Percentiles rank a stretch among this genome's conserved stretches.
Evolutionary conservation across 2,113 vertebrate species (phyloP).

Genomic region (Hippocampus zosterae): DNA sequence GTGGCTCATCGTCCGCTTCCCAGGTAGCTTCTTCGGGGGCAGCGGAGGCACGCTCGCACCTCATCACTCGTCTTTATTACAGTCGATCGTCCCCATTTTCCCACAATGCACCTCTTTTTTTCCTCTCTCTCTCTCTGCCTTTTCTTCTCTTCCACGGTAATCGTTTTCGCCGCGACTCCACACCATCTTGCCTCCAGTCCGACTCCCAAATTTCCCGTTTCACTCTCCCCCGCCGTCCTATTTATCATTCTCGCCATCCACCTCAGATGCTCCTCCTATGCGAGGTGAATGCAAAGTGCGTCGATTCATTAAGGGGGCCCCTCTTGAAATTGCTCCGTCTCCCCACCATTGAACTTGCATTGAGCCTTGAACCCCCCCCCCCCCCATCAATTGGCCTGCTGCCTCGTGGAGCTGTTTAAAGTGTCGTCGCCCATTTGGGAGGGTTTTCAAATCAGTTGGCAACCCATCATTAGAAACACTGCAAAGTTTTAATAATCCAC

Average conservation of each 20-base stretch:
- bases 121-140: too few species aligned
- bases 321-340: conserved; percentile 2
- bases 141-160: neutral
- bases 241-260: conserved; percentile 33
- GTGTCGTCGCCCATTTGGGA: neutral
- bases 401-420: neutral
- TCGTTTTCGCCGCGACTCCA: conserved; percentile 24
- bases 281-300: conserved; percentile 31
- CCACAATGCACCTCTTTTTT: neutral
- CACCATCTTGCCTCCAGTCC: conserved; percentile 27
- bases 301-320: conserved; percentile 27
- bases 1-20: neutral
- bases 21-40: neutral
- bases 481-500: neutral
- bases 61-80: conserved; percentile 69
- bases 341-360: neutral
- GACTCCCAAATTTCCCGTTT: conserved; percentile 23
- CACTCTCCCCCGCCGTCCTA: conserved; percentile 17
- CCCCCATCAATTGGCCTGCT: neutral
- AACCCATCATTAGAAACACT: neutral
- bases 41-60: conserved; percentile 40
- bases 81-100: conserved; percentile 10
- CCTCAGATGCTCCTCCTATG: conserved; percentile 21
- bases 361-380: neutral
- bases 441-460: neutral